phyloP scores from a whole-genome alignment of 2,113 vertebrate genomes.

The Gallinago media region DNA sequence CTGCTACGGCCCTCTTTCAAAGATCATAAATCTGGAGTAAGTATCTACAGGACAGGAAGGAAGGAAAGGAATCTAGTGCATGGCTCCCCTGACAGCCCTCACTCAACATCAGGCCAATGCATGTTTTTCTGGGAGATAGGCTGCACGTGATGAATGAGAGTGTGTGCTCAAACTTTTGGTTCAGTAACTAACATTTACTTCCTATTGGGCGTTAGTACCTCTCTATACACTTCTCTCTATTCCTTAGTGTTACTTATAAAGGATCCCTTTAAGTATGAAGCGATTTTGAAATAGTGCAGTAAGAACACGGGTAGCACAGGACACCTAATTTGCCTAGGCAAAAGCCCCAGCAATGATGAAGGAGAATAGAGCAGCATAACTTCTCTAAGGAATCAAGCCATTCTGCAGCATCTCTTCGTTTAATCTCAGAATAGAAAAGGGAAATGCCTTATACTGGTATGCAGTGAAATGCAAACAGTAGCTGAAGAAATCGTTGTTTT shows the following conservation, averaged over 20 bases:
- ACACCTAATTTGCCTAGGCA: neutral
- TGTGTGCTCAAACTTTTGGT: neutral
- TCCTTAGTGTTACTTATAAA: neutral
- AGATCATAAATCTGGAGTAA: neutral
- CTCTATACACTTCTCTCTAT: neutral
- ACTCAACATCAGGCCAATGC: neutral
- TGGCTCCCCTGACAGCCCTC: fast-evolving
- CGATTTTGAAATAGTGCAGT: neutral
- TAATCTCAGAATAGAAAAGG: neutral
- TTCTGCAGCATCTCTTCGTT: neutral
- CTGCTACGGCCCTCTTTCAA: neutral
- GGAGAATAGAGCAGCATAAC: neutral
- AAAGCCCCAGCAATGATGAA: neutral
- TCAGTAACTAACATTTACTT: neutral
- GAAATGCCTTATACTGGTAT: neutral
- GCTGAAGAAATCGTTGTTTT: neutral
- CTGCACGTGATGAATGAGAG: neutral
- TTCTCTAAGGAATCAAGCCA: neutral
- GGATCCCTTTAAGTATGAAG: neutral
- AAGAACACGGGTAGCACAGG: neutral
- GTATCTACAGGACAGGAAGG: neutral
- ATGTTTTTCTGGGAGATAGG: neutral
- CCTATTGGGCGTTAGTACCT: neutral
- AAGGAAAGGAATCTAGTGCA: fast-evolving
- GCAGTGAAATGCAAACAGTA: neutral